Conservation (phyloP, 2,113 vertebrate species). For the Phaetusa simplex region DNA sequence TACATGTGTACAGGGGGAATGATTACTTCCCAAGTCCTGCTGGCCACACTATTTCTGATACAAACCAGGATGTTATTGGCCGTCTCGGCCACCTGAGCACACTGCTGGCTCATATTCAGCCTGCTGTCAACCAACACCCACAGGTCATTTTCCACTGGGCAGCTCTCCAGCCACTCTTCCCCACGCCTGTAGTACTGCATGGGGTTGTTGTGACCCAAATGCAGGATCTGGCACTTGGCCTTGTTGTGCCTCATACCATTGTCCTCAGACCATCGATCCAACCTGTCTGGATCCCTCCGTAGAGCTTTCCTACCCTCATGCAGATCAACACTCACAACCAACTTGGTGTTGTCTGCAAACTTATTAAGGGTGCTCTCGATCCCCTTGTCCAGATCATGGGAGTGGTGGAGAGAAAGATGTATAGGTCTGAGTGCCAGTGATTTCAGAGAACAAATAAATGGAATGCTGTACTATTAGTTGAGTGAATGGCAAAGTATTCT, state of each 20-base stretch:
- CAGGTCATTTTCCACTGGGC: rapidly evolving
- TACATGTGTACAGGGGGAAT: neutral
- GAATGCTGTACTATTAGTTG: neutral
- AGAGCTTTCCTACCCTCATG: neutral
- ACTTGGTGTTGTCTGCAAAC: neutral
- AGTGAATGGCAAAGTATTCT: neutral
- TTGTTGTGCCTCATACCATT: rapidly evolving
- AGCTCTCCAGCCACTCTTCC: neutral
- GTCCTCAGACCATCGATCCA: rapidly evolving
- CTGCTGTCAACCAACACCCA: rapidly evolving
- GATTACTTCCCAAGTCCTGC: neutral
- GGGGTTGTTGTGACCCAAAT: neutral
- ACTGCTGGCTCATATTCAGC: neutral
- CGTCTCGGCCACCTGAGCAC: neutral
- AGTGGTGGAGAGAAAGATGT: neutral
- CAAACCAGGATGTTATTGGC: neutral
- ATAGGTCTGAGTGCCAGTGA: neutral
- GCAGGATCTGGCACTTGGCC: neutral
- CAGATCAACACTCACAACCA: neutral
- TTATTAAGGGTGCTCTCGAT: neutral
- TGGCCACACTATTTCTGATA: neutral
- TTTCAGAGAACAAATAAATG: neutral
- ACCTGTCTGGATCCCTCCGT: neutral
- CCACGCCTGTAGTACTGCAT: neutral
- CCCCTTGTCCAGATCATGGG: neutral